Evolutionary conservation across 2,888 invertebrate species (phyloP), one percentile per base, ranked within the genome.

Genomic region (Phyto melanocephala): DNA sequence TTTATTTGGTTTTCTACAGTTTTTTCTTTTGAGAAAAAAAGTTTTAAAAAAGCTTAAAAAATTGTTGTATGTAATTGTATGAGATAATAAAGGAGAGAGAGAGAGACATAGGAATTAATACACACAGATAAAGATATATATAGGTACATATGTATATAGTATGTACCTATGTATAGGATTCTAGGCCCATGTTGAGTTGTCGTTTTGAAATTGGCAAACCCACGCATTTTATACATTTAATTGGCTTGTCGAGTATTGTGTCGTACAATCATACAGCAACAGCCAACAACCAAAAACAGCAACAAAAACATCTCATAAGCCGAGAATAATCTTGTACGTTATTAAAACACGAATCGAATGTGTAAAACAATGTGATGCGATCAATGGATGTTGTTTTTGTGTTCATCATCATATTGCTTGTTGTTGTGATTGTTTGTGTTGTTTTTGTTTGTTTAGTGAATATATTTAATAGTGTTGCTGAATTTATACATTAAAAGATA

Each of bases 161-260:
- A n/a, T n/a, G n/a, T n/a, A n/a, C n/a, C 28, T 28, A 28, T 6
- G 6, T 28, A 5, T 24, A 45, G 35, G 42, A 63, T 70, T 70
- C 76, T 76, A 76, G 76, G 76, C 70, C 70, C 75, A 80, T 76
- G 82, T 81, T 67, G 72, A 71, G 75, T 65, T 82, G 79, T 79
- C 75, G 74, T 62, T 79, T 54, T 50, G 76, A 76, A 83, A 84
- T 84, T 84, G 84, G 84, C 83, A 85, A 86, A 84, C 86, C 86
- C 85, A 86, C 86, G 85, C 86, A 81, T 76, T 84, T 85, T 87
- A 86, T 86, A 84, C 86, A 88, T 89, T 89, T 89, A 89, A 89
- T 89, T 89, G 89, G 90, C 89, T 88, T 89, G 89, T 89, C 89
- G 87, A 86, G 85, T 86, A 86, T 85, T 84, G 79, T 85, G 85